Base-by-base conservation (phyloP, 30 jellyfish, hydroid and myxozoan species). In the Pseudorhiza aurosa region DNA sequence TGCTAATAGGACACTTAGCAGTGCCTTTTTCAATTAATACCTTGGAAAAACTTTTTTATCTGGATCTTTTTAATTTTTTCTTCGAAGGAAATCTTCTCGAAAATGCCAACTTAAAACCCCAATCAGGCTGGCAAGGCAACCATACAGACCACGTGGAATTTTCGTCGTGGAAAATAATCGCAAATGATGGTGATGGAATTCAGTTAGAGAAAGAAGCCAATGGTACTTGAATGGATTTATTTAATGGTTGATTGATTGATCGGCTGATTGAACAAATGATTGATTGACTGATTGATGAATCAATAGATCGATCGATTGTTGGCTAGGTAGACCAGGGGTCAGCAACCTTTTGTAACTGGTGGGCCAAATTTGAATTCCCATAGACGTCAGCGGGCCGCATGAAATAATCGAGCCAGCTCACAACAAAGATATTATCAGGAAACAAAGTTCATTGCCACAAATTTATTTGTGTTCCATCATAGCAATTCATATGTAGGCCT, bases 161-260 rank as follows among this genome's bases (percentile, higher is more conserved):
- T 65, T 27, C 26, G 5, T 84, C 91, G 42, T 80, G 91, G 91
- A 47, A 55, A 56, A 26, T 80, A 0, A 25, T 45, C 12, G 76
- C 21, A 24, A 65, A 65, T 26, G 77, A 69, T 22, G 91, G 91
- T 3, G 91, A 80, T 53, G 91, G 91, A 3, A 72, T 57, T 11
- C 32, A 27, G 14, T 44, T 80, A 21, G 91, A 80, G 28, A 80
- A 36, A 37, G 18, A 45, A 18, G 77, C 91, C 12, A 21, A 53
- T 9, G 91, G 91, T 80, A 64, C 4, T 35, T 65, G n/a, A 22
- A 5, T 26, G 8, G 7, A 4, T 4, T 65, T 11, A 12, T 5
- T 39, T 39, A 39, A 39, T 39, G 10, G 12, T 39, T 39, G 50
- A 39, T 39, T 39, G 50, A 39, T 7, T 39, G 50, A 39, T 12